Base-by-base conservation (phyloP, 2,797 vertebrate genomes). In the Spinibarbus caldwelli region DNA sequence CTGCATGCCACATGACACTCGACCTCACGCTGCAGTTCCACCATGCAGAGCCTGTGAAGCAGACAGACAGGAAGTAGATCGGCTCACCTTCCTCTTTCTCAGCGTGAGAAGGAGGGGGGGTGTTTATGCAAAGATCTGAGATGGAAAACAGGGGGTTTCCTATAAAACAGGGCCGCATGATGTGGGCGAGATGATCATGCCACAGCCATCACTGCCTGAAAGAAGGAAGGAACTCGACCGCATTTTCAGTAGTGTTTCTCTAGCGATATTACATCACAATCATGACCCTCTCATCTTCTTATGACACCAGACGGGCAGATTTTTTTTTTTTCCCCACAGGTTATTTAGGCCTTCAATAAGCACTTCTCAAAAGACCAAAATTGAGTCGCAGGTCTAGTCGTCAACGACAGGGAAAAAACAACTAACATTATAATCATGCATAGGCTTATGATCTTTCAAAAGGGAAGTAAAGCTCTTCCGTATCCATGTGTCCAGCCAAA, bases 21-120 rank as follows among this genome's bases (percentile, higher is more conserved):
- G 45, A 64, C 59, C 38, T 71, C 7, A 67, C n/a, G n/a, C n/a
- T n/a, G n/a, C n/a, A n/a, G n/a, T n/a, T n/a, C n/a, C n/a, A n/a
- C n/a, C n/a, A n/a, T n/a, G n/a, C n/a, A n/a, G 64, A 47, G 31
- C 79, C 45, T n/a, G n/a, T 82, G 82, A 76, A 70, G 43, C 19
- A 87, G 73, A 72, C 43, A 81, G 82, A 78, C 86, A 88, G 89
- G 86, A 87, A 86, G 70, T 80, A 54, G 54, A 83, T 59, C 52
- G 19, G 49, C 62, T 85, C 9, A 38, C 66, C 71, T 75, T 68
- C 59, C 45, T 47, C 45, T 72, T 81, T 43, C 66, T 26, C 6
- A 21, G 49, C 2, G 23, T 41, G 66, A n/a, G n/a, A n/a, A 66
- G 29, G 38, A 78, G 57, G n/a, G 57, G 59, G 67, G 49, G 68